Evolutionary conservation across 2,113 vertebrate species (phyloP), one percentile per base, ranked within the genome.

Genomic region (Chamaea fasciata): DNA sequence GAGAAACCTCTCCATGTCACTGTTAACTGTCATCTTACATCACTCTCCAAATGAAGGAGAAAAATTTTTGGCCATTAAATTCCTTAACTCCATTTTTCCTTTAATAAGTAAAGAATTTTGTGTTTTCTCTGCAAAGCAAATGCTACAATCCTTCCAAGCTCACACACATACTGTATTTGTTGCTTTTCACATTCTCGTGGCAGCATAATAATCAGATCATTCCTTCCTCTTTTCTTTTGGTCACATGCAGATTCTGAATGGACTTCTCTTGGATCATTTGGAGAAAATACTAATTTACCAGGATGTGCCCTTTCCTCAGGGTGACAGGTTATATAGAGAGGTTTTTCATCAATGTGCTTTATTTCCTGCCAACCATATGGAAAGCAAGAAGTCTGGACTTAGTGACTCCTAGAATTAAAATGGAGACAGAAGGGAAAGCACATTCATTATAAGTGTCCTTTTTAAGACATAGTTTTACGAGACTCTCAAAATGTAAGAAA

Each of bases 281-380:
- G 44, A 94, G 77, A 94, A 97, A 95, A 93, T 69, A 65, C 62
- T 95, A 71, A 71, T 76, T 95, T 94, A 94, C 95, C 93, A 97
- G 94, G 95, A 96, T 95, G 52, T 95, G 76, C 37, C 39, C 91
- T 93, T 96, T 97, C 93, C 95, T 95, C 33, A 62, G 93, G 68
- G 89, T 95, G 84, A 97, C 78, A 95, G 94, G 91, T 95, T 97
- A 95, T 47, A 87, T 27, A 59, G 88, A 94, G 81, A 83, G 35
- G 86, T 87, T 95, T 96, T 96, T 92, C 62, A 89, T 91, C 79
- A 60, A 70, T 27, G 49, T 95, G 80, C 84, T 92, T 94, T 91
- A 49, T 97, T 97, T 95, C 65, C 80, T 97, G 95, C 95, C 96
- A 97, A 94, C 79, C 90, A 91, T 94, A 97, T 80, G 94, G 93